Evolutionary conservation across 2,888 invertebrate species (phyloP), one percentile per base, ranked within the genome.

Genomic region (Macrosiphum euphorbiae): DNA sequence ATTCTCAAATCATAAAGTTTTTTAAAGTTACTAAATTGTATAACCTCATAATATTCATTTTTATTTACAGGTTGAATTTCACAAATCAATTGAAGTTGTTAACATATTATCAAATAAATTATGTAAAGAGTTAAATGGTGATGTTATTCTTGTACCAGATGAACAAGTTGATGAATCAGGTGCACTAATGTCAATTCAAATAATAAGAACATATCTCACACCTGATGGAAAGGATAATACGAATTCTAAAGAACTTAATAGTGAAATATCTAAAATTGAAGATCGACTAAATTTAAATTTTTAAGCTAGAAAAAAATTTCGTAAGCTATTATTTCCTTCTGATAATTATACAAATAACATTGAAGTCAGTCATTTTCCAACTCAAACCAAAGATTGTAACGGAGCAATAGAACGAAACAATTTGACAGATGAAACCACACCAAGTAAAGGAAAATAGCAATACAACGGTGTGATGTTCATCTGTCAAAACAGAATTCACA

Each of bases 241-340:
- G 61, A 26, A 35, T 44, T 26, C 28, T 4, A 11, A 35, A 84
- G 88, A 35, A 55, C 44, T 92, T 11, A 28, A 84, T 35, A 3
- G 26, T 87, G 50, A 92, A 24, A 55, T 92, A 44, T 8, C 41
- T 78, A 78, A 84, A 55, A 84, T 89, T 84, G 92, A 92, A 92
- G n/a, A 92, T 58, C n/a, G 26, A 20, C 20, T 92, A 55, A 52
- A 92, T 41, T 78, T 92, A 84, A 92, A 92, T 52, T n/a, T 24
- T 7, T 55, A 55, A 50, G 92, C 78, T 44, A 92, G 84, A n/a
- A 28, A 84, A 44, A 50, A 88, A 44, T 84, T 92, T n/a, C 88
- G 92, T 13, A 92, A 55, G 44, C 8, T 84, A 55, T 55, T 92
- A 89, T 92, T 89, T 84, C 67, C 88, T 67, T 50, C 50, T 35